These are phyloP conservation scores for Ryuthela nishihirai DNA, from an alignment of 2,888 invertebrate genomes.

Conservation along the genomic window DNA sequence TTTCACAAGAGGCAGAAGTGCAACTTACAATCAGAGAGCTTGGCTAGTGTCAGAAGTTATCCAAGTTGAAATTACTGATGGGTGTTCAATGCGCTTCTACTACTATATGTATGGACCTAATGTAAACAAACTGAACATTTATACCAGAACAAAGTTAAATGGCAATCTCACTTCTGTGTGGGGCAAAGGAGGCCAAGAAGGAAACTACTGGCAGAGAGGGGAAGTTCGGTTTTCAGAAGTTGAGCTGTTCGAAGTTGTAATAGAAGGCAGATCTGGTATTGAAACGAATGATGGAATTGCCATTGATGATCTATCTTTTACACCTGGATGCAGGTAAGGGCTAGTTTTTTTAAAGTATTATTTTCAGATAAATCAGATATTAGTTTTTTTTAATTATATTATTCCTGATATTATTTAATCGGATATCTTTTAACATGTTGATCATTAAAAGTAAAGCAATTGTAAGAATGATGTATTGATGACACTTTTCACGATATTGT, in stretches of 20 bases:
- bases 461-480: too few relatives aligned
- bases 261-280: constrained; percentile 30
- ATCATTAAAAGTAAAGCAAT: too few relatives aligned
- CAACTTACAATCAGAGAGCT: constrained; percentile 16
- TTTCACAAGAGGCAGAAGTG: constrained; percentile 1
- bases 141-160: background rate
- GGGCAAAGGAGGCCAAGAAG: constrained; percentile 12
- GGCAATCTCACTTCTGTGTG: constrained; percentile 7
- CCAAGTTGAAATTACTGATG: background rate
- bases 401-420: too few relatives aligned
- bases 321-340: constrained; percentile 35
- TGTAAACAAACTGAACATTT: constrained; percentile 26
- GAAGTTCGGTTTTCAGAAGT: constrained; percentile 6
- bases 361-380: too few relatives aligned
- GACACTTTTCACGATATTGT: too few relatives aligned
- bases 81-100: constrained; percentile 34
- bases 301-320: constrained; percentile 38
- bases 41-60: constrained; percentile 33
- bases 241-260: constrained; percentile 26
- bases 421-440: too few relatives aligned
- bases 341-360: background rate
- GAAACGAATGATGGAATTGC: constrained; percentile 26
- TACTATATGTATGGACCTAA: constrained; percentile 38
- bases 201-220: constrained; percentile 36
- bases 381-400: too few relatives aligned